Conservation (phyloP, 2,113 vertebrate species). For the Lanius ludovicianus region DNA sequence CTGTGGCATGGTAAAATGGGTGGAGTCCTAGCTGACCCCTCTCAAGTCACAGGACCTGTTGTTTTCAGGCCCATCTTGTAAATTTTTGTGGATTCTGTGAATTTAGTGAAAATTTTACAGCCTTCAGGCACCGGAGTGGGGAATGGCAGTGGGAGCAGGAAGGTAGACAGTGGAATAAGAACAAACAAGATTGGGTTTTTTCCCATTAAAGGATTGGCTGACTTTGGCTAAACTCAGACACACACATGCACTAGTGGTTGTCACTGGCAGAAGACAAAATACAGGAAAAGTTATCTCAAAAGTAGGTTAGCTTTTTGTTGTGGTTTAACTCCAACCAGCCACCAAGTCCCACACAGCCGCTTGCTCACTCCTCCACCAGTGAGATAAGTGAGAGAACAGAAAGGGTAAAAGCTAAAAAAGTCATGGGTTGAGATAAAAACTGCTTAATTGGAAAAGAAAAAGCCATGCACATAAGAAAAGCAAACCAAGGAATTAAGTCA, state of each 20-base stretch:
- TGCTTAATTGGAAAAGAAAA: not conserved
- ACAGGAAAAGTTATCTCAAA: not conserved
- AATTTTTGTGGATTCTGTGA: not conserved
- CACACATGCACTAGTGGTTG: not conserved
- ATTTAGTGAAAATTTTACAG: not conserved
- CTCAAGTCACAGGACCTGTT: not conserved
- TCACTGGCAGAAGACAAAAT: not conserved
- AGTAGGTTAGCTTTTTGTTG: not conserved
- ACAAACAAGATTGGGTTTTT: not conserved
- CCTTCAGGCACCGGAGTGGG: not conserved
- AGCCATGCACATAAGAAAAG: not conserved
- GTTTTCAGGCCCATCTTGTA: not conserved
- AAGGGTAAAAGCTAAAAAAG: not conserved
- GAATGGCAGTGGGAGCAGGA: not conserved
- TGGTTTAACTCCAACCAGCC: not conserved
- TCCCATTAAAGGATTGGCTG: not conserved
- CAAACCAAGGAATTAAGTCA: not conserved
- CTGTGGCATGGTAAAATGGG: accelerated
- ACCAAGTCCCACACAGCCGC: not conserved
- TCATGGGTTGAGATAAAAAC: not conserved
- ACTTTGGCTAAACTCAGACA: not conserved
- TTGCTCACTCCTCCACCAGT: accelerated
- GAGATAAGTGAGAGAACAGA: not conserved
- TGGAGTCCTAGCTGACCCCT: not conserved
- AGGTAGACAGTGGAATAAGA: not conserved